These are phyloP conservation scores for Naja naja DNA, from an alignment of 2,113 vertebrate genomes.

Conservation along the genomic window DNA sequence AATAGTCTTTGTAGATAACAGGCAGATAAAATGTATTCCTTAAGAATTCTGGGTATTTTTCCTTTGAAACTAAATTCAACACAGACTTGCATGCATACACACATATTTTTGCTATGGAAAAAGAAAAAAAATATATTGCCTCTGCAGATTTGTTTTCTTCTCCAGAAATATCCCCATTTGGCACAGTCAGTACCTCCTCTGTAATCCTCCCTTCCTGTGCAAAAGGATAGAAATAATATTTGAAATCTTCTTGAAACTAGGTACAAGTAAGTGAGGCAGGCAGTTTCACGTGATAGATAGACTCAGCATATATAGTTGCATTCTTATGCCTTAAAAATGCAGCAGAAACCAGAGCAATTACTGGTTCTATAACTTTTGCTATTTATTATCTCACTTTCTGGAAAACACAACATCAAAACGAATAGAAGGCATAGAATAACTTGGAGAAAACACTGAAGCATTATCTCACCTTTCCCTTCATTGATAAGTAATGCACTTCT, in stretches of 20 bases:
- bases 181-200: constrained; percentile 31
- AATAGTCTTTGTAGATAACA: neutral
- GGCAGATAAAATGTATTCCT: neutral
- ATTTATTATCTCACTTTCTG: neutral
- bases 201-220: constrained; percentile 44
- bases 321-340: neutral
- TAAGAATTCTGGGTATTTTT: neutral
- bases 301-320: neutral
- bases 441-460: neutral
- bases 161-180: constrained; percentile 44
- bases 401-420: neutral
- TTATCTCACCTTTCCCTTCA: neutral
- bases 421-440: neutral
- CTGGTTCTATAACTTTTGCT: neutral
- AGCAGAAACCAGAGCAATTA: neutral
- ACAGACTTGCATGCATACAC: neutral
- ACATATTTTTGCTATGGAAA: neutral
- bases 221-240: constrained; percentile 19
- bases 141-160: constrained; percentile 40
- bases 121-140: constrained; percentile 34
- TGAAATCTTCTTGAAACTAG: constrained; percentile 12
- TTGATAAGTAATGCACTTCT: neutral
- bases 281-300: neutral
- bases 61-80: neutral
- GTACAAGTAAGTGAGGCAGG: neutral